A percentile compares a stretch with the other conserved stretches of the same genome.
These are phyloP conservation scores for Capitella teleta DNA, from an alignment of 1,140 invertebrate genomes.

Conservation along the genomic window DNA sequence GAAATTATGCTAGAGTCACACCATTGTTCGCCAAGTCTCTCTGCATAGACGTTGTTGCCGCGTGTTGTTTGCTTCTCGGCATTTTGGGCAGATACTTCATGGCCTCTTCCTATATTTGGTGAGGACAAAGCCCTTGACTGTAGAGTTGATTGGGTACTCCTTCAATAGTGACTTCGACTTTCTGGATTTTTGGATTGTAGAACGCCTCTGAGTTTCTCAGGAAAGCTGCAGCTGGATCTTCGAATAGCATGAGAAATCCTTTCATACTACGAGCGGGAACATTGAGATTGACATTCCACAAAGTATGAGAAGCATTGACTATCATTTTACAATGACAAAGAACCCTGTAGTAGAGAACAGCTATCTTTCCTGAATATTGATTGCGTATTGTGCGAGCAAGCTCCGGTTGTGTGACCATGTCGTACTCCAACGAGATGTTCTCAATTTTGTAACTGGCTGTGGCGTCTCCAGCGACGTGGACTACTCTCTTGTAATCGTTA, in stretches of 20 bases:
- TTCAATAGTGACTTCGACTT: constrained; percentile 16
- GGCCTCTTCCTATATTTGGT: too few species aligned
- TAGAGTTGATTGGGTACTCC: constrained; percentile 14
- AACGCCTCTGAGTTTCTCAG: not conserved
- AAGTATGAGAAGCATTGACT: constrained; percentile 8
- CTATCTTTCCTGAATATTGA: too few species aligned
- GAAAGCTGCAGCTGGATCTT: constrained; percentile 10
- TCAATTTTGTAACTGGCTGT: constrained; percentile 4
- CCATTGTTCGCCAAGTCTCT: too few species aligned
- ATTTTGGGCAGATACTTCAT: constrained; percentile 14
- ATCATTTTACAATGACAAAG: constrained; percentile 9
- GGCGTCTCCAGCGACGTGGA: constrained; percentile 1
- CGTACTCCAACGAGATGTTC: not conserved
- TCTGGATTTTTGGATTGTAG: constrained; percentile 12
- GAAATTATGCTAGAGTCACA: not conserved
- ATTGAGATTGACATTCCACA: constrained; percentile 16
- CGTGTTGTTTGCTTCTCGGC: too few species aligned
- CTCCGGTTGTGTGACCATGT: too few species aligned
- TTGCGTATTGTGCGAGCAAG: constrained; percentile 11
- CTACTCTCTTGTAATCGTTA: not conserved
- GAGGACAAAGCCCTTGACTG: constrained; percentile 14
- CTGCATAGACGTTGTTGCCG: too few species aligned
- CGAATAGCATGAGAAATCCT: constrained; percentile 15
- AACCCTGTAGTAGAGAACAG: constrained; percentile 6
- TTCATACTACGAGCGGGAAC: constrained; percentile 15